Conservation (phyloP, 2,113 vertebrate species). For the Pangasianodon hypophthalmus region DNA sequence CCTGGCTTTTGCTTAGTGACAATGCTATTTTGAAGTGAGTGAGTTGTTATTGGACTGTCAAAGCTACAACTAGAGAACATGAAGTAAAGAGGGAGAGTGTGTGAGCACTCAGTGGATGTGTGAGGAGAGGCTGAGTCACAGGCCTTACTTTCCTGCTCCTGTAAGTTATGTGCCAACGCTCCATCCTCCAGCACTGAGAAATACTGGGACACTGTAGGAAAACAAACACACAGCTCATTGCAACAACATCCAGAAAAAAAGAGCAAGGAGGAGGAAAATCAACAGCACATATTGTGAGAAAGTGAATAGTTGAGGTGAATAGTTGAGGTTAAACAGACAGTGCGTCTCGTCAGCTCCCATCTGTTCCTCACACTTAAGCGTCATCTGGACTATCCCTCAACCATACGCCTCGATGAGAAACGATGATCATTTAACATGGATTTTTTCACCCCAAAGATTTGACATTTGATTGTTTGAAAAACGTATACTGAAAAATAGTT, state of each 20-base stretch:
- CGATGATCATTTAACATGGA: background rate
- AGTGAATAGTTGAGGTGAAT: background rate
- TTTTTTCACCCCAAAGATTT: background rate
- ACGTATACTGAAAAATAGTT: background rate
- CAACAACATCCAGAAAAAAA: constrained; percentile 12
- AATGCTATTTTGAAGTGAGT: background rate
- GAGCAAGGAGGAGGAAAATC: background rate
- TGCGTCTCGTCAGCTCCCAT: background rate
- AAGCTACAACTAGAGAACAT: background rate
- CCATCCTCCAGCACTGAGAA: constrained; percentile 77
- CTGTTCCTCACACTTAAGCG: constrained; percentile 10
- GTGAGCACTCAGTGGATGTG: background rate
- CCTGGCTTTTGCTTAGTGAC: background rate
- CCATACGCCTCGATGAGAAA: background rate
- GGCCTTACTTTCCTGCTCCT: constrained; percentile 78
- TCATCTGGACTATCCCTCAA: background rate
- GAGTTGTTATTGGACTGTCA: background rate
- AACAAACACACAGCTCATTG: constrained; percentile 41
- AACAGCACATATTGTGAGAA: background rate
- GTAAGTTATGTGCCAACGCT: constrained; percentile 71
- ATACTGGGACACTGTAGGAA: constrained; percentile 69
- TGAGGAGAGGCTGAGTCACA: background rate
- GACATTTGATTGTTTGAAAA: background rate
- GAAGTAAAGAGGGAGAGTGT: background rate
- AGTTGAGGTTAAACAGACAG: background rate